Percentiles rank a stretch among this genome's conserved stretches.
Conservation (phyloP, 2,797 vertebrate species). For the Cyprinodon diabolis region DNA sequence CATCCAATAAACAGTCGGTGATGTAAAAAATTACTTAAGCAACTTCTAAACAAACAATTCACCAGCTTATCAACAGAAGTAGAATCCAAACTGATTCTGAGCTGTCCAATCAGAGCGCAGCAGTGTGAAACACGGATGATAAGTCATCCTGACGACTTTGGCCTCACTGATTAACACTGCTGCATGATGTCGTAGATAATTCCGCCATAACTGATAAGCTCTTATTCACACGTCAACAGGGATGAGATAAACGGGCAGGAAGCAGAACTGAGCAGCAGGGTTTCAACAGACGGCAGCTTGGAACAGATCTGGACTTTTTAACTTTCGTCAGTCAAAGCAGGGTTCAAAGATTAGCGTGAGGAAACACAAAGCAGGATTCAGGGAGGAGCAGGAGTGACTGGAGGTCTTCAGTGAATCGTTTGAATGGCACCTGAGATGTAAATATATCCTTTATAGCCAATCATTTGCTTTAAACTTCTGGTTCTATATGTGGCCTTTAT, state of each 20-base stretch:
- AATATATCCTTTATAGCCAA: background rate
- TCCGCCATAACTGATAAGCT: conserved; percentile 4
- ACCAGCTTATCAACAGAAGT: background rate
- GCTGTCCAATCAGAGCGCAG: background rate
- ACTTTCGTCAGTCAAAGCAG: background rate
- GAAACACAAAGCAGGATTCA: background rate
- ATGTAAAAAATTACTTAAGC: background rate
- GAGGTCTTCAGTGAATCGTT: background rate
- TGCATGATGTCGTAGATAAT: conserved; percentile 1
- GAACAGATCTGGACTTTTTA: background rate
- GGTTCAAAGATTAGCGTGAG: background rate
- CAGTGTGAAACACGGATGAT: background rate
- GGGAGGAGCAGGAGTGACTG: conserved; percentile 14
- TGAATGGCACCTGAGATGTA: background rate
- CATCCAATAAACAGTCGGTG: background rate
- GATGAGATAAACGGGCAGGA: conserved; percentile 5
- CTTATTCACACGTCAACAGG: background rate
- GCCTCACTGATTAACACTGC: conserved; percentile 6
- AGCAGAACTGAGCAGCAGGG: background rate
- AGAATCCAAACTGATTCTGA: background rate
- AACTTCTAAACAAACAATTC: background rate
- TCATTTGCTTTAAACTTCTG: background rate
- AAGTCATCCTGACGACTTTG: background rate
- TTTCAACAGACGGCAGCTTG: background rate
- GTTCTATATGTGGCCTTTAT: background rate